Base-by-base conservation (phyloP, 2,888 invertebrate genomes). In the Oscheius sp. region DNA sequence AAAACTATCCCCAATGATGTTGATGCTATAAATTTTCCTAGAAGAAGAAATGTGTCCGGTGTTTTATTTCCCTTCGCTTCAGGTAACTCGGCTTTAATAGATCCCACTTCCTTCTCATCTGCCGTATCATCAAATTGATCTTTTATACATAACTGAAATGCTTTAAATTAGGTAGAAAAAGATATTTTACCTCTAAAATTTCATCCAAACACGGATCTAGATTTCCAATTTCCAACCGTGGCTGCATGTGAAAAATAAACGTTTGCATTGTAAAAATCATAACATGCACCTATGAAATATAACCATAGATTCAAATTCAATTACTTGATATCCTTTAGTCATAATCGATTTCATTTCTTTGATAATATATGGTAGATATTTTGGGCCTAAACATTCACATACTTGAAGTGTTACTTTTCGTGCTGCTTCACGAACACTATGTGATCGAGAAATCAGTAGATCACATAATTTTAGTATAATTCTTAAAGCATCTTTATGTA, bases 51-150 rank as follows among this genome's bases (percentile, higher is more conserved):
- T 0, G 93, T 93, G 12, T 93, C 91, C 78, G 91, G 94, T 82
- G 94, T 94, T 87, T 94, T 95, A 50, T 92, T 91, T 28, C 86
- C 87, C 68, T 87, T 86, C 0, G 89, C 89, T 82, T 90, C 90
- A 74, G 87, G 17, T 33, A 87, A 78, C 86, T 93, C 93, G 12
- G 90, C 90, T 5, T 91, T 91, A 28, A 96, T 91, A 84, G 93
- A 92, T 0, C 91, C 90, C 0, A 95, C 91, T 87, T 95, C 93
- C 87, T 95, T 96, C 87, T 97, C 96, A 85, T 95, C 95, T 0
- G 92, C 91, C 3, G 92, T 89, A 14, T 90, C 89, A 0, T 94
- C 94, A 86, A 96, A 96, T 41, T 96, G 89, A 87, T 97, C 96
- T 71, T 92, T 91, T 47, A 57, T 22, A 28, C 57, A 20, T 1